Evolutionary conservation across 2,797 vertebrate species (phyloP).

Genomic region (Gymnocypris eckloni): DNA sequence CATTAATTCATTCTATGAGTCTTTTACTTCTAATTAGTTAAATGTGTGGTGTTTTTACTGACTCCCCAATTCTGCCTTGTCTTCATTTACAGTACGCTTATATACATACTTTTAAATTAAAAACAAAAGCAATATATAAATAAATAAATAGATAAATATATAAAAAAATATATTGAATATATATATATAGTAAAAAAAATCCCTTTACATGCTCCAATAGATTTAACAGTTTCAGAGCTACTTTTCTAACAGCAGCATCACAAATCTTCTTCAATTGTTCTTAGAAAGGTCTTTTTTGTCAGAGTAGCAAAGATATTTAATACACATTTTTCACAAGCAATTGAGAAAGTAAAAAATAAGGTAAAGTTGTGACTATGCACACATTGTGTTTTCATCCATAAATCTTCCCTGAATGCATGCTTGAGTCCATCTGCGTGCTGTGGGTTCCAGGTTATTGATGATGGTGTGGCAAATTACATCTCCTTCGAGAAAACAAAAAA

Average conservation of each 20-base stretch:
- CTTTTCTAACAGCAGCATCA: not conserved
- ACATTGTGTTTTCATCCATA: slow-evolving; percentile 31
- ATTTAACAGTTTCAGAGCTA: not conserved
- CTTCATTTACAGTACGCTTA: not conserved
- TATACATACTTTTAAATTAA: not conserved
- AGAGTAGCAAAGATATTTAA: slow-evolving; percentile 17
- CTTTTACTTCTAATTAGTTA: too few relatives aligned
- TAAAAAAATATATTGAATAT: not conserved
- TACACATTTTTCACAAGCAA: slow-evolving; percentile 13
- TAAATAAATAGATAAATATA: not conserved
- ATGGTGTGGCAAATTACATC: slow-evolving; percentile 39
- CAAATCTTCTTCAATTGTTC: not conserved
- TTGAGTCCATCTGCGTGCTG: slow-evolving; percentile 26
- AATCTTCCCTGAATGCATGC: slow-evolving; percentile 41
- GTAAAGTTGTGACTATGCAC: slow-evolving; percentile 4
- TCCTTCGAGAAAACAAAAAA: slow-evolving; percentile 12
- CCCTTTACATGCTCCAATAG: not conserved
- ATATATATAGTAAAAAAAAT: not conserved
- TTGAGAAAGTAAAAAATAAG: slow-evolving; percentile 25
- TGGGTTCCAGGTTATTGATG: slow-evolving; percentile 50
- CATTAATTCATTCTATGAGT: too few relatives aligned
- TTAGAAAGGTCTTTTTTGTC: not conserved
- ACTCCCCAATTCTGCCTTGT: not conserved
- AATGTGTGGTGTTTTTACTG: not conserved
- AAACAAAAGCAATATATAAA: not conserved